These are phyloP conservation scores for Gallinago paraguaiae DNA, from an alignment of 2,113 vertebrate genomes.

Conservation along the genomic window DNA sequence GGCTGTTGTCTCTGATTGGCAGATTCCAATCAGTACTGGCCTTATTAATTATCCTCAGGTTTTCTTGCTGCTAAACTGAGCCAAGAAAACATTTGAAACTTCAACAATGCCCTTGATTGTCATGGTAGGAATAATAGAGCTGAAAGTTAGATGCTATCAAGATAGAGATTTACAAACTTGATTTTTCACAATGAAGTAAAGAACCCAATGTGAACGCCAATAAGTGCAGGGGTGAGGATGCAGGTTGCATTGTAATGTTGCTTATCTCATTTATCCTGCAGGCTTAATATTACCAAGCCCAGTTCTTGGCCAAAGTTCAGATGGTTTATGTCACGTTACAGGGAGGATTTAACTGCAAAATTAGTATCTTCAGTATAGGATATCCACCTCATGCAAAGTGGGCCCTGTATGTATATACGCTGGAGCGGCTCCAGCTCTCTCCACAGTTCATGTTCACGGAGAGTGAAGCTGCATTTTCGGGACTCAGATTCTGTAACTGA, in stretches of 20 bases:
- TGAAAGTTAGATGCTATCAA: conserved; percentile 17
- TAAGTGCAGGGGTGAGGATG: neutral
- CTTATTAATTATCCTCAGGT: conserved; percentile 10
- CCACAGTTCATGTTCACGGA: neutral
- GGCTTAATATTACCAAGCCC: neutral
- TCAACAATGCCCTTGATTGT: neutral
- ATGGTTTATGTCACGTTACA: neutral
- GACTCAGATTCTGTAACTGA: neutral
- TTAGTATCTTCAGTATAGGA: neutral
- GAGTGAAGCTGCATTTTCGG: neutral
- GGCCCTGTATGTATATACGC: neutral
- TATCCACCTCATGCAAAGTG: neutral
- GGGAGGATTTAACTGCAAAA: neutral
- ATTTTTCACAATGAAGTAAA: conserved; percentile 8
- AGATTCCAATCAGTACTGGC: neutral
- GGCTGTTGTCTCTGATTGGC: neutral
- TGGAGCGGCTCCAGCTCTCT: neutral
- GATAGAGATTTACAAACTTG: neutral
- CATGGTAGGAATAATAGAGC: neutral
- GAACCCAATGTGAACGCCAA: neutral
- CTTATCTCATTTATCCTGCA: neutral
- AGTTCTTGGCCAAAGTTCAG: neutral
- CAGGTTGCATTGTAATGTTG: neutral
- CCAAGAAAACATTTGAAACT: neutral
- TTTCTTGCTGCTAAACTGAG: conserved; percentile 3